Evolutionary conservation across 2,797 vertebrate species (phyloP), one percentile per base, ranked within the genome.

Genomic region (Sparus aurata): DNA sequence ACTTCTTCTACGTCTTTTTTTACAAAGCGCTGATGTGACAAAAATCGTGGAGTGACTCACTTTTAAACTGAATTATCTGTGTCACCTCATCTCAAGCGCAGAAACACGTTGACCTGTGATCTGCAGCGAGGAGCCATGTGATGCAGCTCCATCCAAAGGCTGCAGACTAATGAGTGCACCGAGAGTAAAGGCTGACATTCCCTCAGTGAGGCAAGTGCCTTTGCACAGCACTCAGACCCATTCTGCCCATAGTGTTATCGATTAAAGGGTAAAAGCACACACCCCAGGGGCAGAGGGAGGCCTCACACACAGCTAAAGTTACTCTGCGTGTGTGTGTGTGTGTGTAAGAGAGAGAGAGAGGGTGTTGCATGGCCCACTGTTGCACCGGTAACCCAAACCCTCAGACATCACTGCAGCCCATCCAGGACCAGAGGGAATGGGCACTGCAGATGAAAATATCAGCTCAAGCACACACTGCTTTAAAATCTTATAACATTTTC

Each of bases 251-350:
- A 91, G 85, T 90, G 90, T 68, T 95, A 95, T 95, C 84, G 94
- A 95, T 95, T 91, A 90, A 89, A 89, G 87, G 90, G 91, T 93
- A 93, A 94, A 92, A 92, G 92, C 87, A 91, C 89, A 91, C 86
- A 90, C 89, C 89, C 89, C 80, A 45, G 86, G 85, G 89, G 86
- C 89, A 75, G 73, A 84, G 86, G 60, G 69, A 89, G 84, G 89
- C 88, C 90, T 91, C 87, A 76, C 85, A 90, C 73, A 71, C 50
- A 85, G 92, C 91, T 94, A 91, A 93, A 91, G 92, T 95, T 95
- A 93, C 94, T 87, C 6, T 73, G 30, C 79, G 18, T 76, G 20
- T 71, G 72, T 75, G 72, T 74, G 76, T 73, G 67, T 60, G 80
- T 47, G 53, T 69, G 61, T 69, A 27, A 27, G 27, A 27, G 72